Percentiles rank a stretch among this genome's conserved stretches.
Conservation (phyloP, 2,113 vertebrate species). For the Vireo altiloquus region DNA sequence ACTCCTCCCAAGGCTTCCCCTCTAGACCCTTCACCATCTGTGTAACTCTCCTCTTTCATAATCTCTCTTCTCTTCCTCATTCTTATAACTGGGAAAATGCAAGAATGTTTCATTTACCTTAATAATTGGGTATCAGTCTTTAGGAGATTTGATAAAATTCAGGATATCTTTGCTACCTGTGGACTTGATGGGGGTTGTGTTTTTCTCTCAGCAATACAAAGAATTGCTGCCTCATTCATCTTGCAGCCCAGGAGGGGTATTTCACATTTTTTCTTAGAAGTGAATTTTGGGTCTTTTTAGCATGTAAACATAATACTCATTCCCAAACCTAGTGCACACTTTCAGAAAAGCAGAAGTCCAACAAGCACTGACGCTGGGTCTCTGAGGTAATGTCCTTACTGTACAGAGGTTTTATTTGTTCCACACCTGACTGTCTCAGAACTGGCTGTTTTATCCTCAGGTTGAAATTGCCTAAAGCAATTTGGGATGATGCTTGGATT, state of each 20-base stretch:
- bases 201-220: not conserved
- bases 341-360: not conserved
- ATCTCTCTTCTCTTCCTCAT: not conserved
- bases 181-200: not conserved
- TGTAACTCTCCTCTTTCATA: not conserved
- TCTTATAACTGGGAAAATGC: not conserved
- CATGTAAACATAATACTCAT: not conserved
- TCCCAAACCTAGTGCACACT: not conserved
- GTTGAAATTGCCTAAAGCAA: not conserved
- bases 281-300: not conserved
- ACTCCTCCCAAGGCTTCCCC: not conserved
- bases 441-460: not conserved
- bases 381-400: not conserved
- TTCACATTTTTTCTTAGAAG: not conserved
- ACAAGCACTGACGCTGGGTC: not conserved
- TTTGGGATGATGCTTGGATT: not conserved
- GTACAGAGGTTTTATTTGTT: not conserved
- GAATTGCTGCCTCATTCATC: not conserved
- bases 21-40: not conserved
- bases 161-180: not conserved
- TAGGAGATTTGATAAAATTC: not conserved
- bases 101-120: not conserved
- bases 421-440: not conserved
- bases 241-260: accelerated
- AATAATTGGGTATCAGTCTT: not conserved